Evolutionary conservation across 2,113 vertebrate species (phyloP).

Genomic region (Helogale parvula): DNA sequence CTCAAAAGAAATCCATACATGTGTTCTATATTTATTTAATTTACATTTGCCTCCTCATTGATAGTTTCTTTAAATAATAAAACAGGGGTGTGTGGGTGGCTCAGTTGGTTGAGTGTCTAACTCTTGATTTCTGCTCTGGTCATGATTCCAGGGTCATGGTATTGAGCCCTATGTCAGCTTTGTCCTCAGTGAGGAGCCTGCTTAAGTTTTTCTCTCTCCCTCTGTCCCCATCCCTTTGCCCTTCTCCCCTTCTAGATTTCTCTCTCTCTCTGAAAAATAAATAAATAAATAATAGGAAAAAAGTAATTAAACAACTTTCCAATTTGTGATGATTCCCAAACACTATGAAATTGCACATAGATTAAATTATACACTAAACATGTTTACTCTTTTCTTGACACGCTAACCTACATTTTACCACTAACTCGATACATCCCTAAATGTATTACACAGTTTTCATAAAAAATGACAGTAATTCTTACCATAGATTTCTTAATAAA

Average conservation of each 20-base stretch:
- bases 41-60: background rate
- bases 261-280: no score
- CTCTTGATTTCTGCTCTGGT: no score
- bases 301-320: background rate
- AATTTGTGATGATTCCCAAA: background rate
- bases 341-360: background rate
- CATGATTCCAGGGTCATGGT: no score
- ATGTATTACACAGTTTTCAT: background rate
- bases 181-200: no score
- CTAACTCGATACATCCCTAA: background rate
- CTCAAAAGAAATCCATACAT: background rate
- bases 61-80: background rate
- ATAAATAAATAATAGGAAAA: background rate
- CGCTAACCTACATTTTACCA: background rate
- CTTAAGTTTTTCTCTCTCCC: no score
- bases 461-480: background rate
- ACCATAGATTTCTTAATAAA: background rate
- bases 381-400: background rate
- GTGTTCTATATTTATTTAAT: background rate
- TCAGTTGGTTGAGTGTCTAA: no score
- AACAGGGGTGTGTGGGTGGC: background rate
- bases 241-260: no score
- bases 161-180: no score
- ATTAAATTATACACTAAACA: background rate
- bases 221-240: no score